A percentile compares a stretch with the other conserved stretches of the same genome.
phyloP scores from a whole-genome alignment of 2,113 vertebrate genomes.

The Petroica traversi region DNA sequence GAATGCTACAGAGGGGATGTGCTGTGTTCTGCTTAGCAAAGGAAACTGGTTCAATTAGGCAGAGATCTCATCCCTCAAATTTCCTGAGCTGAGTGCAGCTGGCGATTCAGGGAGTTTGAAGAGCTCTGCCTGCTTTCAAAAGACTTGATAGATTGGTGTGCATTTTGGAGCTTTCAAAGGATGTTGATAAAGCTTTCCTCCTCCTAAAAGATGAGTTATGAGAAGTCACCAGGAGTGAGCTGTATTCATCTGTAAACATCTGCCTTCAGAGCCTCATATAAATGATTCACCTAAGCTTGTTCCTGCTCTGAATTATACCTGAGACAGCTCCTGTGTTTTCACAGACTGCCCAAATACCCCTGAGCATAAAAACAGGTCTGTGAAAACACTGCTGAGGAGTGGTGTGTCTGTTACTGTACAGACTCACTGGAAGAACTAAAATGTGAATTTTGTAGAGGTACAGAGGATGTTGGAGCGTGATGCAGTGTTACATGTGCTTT shows the following conservation, averaged over 20 bases:
- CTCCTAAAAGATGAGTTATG: neutral
- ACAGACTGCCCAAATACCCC: neutral
- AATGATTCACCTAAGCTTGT: neutral
- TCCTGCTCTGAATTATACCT: neutral
- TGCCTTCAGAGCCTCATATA: neutral
- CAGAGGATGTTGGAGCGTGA: neutral
- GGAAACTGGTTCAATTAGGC: neutral
- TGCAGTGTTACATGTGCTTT: neutral
- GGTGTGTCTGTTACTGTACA: neutral
- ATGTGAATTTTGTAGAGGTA: neutral
- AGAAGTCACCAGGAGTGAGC: neutral
- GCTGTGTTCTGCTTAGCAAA: neutral
- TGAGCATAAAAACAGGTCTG: accelerated
- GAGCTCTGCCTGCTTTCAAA: neutral
- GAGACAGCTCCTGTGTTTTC: neutral
- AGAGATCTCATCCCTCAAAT: neutral
- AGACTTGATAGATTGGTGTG: neutral
- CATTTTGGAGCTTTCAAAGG: slow-evolving; percentile 17
- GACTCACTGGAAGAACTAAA: neutral
- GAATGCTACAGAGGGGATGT: neutral
- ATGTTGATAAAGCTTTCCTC: neutral
- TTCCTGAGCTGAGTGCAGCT: neutral
- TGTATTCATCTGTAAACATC: neutral
- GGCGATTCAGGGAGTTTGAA: neutral
- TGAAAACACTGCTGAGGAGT: neutral